A percentile compares a stretch with the other conserved stretches of the same genome.
Conservation (phyloP, 1,140 invertebrate species). For the Drosophila nasuta region DNA sequence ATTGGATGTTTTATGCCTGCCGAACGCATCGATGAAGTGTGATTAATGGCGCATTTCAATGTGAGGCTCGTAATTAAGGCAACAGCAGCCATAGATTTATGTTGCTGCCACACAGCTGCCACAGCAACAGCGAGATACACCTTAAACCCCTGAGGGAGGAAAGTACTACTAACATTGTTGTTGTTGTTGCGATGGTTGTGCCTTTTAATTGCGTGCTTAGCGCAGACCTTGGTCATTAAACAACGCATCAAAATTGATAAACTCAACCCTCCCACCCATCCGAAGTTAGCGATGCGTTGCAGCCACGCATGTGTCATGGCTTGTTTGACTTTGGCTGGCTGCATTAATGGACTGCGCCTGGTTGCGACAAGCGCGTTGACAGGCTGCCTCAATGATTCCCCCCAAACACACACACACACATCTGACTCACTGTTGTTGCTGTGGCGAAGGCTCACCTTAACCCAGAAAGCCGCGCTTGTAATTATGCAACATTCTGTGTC, state of each 20-base stretch:
- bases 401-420: not conserved
- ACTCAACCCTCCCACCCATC: constrained; percentile 24
- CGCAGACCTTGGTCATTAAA: constrained; percentile 71
- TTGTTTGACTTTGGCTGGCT: constrained; percentile 43
- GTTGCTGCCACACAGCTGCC: constrained; percentile 54
- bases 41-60: constrained; percentile 78
- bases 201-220: constrained; percentile 77
- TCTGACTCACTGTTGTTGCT: not conserved
- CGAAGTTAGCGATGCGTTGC: constrained; percentile 35
- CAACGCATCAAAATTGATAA: constrained; percentile 77
- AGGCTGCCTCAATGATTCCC: constrained; percentile 10
- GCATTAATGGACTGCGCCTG: constrained; percentile 60
- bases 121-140: constrained; percentile 5
- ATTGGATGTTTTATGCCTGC: constrained; percentile 73
- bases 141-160: constrained; percentile 26
- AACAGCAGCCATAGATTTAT: constrained; percentile 63
- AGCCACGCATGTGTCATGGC: constrained; percentile 43
- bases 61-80: constrained; percentile 73
- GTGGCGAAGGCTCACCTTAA: constrained; percentile 51
- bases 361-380: constrained; percentile 35
- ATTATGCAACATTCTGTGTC: constrained; percentile 73
- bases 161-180: constrained; percentile 31
- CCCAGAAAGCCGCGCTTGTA: constrained; percentile 55
- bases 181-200: constrained; percentile 16
- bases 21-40: constrained; percentile 75